A percentile compares a stretch with the other conserved stretches of the same genome.
Evolutionary conservation across 2,797 vertebrate genomes (phyloP).

Genomic region (Hoplostethus mediterraneus): DNA sequence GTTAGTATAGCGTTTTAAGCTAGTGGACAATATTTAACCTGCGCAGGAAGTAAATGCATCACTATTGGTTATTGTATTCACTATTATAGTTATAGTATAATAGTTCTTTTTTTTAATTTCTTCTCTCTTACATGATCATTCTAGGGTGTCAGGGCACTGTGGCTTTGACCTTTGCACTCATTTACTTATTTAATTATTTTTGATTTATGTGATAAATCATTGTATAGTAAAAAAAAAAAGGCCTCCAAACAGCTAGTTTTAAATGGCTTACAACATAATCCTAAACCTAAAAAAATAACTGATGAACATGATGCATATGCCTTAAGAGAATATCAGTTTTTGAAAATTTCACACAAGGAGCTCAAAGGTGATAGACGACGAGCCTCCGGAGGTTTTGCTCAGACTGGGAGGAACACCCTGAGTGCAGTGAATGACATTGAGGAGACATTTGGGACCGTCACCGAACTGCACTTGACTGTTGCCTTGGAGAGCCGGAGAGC

Average conservation of each 20-base stretch:
- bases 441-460: slow-evolving; percentile 58
- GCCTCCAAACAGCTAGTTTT: too few relatives aligned
- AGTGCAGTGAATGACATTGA: slow-evolving; percentile 68
- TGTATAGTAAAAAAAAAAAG: too few relatives aligned
- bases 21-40: not conserved
- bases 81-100: too few relatives aligned
- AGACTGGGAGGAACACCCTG: slow-evolving; percentile 40
- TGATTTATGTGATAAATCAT: too few relatives aligned
- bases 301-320: slow-evolving; percentile 2
- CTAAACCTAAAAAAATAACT: too few relatives aligned
- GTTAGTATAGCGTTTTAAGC: not conserved
- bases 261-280: too few relatives aligned
- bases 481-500: slow-evolving; percentile 44
- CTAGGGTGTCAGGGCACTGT: not conserved
- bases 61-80: not conserved
- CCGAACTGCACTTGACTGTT: slow-evolving; percentile 48
- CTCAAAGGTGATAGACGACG: slow-evolving; percentile 66
- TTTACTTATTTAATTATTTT: too few relatives aligned
- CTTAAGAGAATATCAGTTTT: slow-evolving; percentile 35
- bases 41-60: not conserved
- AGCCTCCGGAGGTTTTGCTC: slow-evolving; percentile 48
- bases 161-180: slow-evolving; percentile 17
- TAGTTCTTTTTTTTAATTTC: not conserved
- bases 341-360: slow-evolving; percentile 27
- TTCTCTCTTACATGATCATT: not conserved